A percentile compares a stretch with the other conserved stretches of the same genome.
These are phyloP conservation scores for Clinocottus analis DNA, from an alignment of 2,113 vertebrate species.

Conservation along the genomic window DNA sequence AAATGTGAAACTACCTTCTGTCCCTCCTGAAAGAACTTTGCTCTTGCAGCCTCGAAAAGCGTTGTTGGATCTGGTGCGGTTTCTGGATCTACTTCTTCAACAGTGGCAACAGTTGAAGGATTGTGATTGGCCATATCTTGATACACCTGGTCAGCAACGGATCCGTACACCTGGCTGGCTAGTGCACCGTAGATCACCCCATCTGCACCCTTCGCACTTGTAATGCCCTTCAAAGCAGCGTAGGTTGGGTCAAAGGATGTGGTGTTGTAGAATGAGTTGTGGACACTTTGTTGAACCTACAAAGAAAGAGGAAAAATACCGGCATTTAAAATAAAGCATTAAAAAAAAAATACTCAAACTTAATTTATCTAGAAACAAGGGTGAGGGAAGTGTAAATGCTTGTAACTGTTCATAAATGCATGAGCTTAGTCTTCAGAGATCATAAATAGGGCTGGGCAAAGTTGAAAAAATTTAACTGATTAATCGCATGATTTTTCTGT, in stretches of 20 bases:
- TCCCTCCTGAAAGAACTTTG: conserved; percentile 85
- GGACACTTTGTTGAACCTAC: conserved; percentile 84
- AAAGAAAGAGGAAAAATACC: conserved; percentile 5
- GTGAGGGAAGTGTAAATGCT: neutral
- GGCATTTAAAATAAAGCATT: neutral
- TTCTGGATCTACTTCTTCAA: conserved; percentile 62
- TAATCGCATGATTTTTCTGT: too few species aligned
- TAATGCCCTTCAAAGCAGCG: conserved; percentile 82
- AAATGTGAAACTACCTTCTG: conserved; percentile 73
- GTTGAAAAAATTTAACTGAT: too few species aligned
- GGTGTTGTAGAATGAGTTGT: conserved; percentile 87
- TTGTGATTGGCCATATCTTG: conserved; percentile 71
- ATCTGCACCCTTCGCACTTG: conserved; percentile 79
- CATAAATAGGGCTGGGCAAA: too few species aligned
- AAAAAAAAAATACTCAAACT: neutral
- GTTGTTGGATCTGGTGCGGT: conserved; percentile 80
- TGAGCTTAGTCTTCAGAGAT: neutral
- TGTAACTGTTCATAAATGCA: neutral
- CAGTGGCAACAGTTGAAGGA: neutral
- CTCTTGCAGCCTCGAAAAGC: conserved; percentile 84
- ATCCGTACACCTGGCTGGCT: conserved; percentile 87
- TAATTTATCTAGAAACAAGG: neutral
- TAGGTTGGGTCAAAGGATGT: conserved; percentile 88
- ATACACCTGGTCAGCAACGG: conserved; percentile 85
- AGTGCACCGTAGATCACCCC: conserved; percentile 87